Conservation (phyloP, 2,888 invertebrate species). For the Drosophila demipolita region DNA sequence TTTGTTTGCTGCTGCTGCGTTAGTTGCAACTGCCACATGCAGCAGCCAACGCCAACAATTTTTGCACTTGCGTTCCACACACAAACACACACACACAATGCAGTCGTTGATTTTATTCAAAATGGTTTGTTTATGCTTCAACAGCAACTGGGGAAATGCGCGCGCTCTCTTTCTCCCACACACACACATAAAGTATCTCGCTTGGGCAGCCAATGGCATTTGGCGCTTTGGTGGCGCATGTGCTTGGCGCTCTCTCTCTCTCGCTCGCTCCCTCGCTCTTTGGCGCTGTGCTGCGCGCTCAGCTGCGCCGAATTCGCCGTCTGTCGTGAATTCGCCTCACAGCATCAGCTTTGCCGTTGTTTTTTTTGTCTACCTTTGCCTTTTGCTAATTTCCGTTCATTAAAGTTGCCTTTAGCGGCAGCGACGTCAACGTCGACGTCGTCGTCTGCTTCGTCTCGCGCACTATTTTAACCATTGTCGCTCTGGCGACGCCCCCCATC, state of each 20-base stretch:
- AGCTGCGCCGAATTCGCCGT: constrained; percentile 45
- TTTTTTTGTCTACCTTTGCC: constrained; percentile 52
- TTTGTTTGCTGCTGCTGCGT: constrained; percentile 51
- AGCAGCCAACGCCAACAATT: constrained; percentile 55
- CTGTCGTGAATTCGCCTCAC: constrained; percentile 31
- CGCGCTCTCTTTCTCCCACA: constrained; percentile 37
- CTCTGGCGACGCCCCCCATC: constrained; percentile 21
- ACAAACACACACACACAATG: constrained; percentile 10
- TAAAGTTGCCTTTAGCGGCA: constrained; percentile 69
- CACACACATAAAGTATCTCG: constrained; percentile 26
- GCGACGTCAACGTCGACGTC: constrained; percentile 9
- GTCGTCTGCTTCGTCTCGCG: constrained; percentile 49
- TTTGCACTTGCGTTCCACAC: constrained; percentile 72
- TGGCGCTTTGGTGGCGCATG: constrained; percentile 74
- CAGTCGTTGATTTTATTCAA: constrained; percentile 77
- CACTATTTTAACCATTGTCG: constrained; percentile 57
- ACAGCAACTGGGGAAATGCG: constrained; percentile 64
- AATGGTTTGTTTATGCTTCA: constrained; percentile 78
- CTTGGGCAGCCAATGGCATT: constrained; percentile 61
- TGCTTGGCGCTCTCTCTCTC: constrained; percentile 48
- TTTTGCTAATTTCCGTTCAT: constrained; percentile 80
- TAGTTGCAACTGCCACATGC: constrained; percentile 65
- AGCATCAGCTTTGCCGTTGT: constrained; percentile 49
- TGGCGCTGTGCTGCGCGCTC: not conserved
- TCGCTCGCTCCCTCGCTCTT: constrained; percentile 7